Conservation (phyloP, 2,113 vertebrate species). For the Odontesthes bonariensis region DNA sequence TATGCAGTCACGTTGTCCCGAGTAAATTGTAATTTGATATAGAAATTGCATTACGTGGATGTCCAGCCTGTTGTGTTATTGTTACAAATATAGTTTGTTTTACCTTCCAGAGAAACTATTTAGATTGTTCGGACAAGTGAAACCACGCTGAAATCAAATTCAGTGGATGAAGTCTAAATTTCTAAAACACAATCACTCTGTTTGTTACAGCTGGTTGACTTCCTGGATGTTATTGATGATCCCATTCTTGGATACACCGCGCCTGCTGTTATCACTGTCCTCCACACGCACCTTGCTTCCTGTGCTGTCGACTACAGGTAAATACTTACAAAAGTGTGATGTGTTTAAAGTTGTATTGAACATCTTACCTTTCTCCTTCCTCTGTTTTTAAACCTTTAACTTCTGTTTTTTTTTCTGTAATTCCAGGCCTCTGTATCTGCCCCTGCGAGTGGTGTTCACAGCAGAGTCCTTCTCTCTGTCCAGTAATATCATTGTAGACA, state of each 20-base stretch:
- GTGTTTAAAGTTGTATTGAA: neutral
- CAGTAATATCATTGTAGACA: conserved; percentile 94
- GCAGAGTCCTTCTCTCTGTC: conserved; percentile 93
- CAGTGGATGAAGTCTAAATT: neutral
- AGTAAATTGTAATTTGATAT: conserved; percentile 3
- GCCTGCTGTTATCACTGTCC: conserved; percentile 89
- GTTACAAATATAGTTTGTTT: neutral
- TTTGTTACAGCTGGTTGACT: conserved; percentile 86
- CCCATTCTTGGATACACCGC: conserved; percentile 91
- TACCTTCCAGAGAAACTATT: conserved; percentile 12
- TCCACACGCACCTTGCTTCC: conserved; percentile 90
- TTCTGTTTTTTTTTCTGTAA: conserved; percentile 8
- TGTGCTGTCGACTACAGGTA: conserved; percentile 93
- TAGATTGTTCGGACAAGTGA: conserved; percentile 3
- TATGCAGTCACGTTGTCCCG: neutral
- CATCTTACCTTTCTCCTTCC: neutral
- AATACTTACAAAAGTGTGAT: neutral
- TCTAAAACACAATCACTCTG: neutral
- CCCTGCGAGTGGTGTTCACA: conserved; percentile 87
- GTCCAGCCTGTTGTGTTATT: neutral
- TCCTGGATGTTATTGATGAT: conserved; percentile 91
- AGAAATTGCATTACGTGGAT: neutral
- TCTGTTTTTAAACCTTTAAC: neutral
- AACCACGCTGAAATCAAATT: neutral
- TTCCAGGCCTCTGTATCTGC: conserved; percentile 90